These are phyloP conservation scores for Chascanopsetta lugubris DNA, from an alignment of 2,113 vertebrate genomes.

Conservation along the genomic window DNA sequence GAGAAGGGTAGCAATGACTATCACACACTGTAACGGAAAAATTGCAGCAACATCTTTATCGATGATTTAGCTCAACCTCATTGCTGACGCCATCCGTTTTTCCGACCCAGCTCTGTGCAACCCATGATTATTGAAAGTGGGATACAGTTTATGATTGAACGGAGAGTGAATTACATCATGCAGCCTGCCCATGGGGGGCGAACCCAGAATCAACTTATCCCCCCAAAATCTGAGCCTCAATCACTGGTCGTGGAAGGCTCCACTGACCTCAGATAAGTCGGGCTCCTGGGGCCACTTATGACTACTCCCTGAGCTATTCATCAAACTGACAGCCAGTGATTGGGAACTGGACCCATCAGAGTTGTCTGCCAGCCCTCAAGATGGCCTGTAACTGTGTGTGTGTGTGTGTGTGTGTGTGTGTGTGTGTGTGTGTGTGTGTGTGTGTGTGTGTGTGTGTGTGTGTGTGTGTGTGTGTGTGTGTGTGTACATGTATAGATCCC, in stretches of 20 bases:
- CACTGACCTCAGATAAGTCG: slow-evolving; percentile 44
- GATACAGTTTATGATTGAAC: slow-evolving; percentile 10
- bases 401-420: slow-evolving; percentile 2
- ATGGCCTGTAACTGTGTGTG: slow-evolving; percentile 1
- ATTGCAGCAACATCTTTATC: too few relatives aligned
- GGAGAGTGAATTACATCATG: neutral
- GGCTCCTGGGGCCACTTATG: slow-evolving; percentile 43
- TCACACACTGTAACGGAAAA: too few relatives aligned
- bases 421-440: slow-evolving; percentile 8
- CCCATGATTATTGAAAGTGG: neutral
- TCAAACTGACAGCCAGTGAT: slow-evolving; percentile 49
- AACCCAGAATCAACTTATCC: slow-evolving; percentile 38
- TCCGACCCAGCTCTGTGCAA: slow-evolving; percentile 9
- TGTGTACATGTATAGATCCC: slow-evolving; percentile 1
- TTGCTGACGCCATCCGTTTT: neutral
- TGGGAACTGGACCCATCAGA: slow-evolving; percentile 37
- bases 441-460: slow-evolving; percentile 12
- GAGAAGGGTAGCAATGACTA: too few relatives aligned
- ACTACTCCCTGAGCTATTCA: slow-evolving; percentile 35
- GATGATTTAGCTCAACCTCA: too few relatives aligned
- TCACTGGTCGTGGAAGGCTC: slow-evolving; percentile 43
- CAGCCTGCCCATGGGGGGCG: slow-evolving; percentile 17
- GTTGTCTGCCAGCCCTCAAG: slow-evolving; percentile 18
- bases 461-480: slow-evolving; percentile 9
- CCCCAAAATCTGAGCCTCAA: slow-evolving; percentile 35